A percentile compares a stretch with the other conserved stretches of the same genome.
Evolutionary conservation across 1,140 invertebrate genomes (phyloP).

Genomic region (Gryon sp.): DNA sequence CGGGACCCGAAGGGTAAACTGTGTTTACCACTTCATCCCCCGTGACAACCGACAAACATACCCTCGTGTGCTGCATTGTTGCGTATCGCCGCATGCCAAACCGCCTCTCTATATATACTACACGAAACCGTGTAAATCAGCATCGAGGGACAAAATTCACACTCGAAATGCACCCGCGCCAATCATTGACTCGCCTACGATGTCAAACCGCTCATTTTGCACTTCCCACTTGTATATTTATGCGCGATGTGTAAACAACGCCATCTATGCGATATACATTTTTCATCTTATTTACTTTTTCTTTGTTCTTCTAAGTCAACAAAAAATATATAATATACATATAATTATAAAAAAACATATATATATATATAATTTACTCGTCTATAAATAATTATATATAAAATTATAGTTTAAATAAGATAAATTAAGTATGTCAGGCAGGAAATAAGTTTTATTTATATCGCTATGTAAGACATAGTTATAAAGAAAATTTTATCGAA

Average conservation of each 20-base stretch:
- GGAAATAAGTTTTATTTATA: too few relatives aligned
- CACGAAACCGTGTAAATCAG: constrained; percentile 51
- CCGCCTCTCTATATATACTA: constrained; percentile 41
- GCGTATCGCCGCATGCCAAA: constrained; percentile 67
- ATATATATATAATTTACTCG: too few relatives aligned
- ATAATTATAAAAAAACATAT: too few relatives aligned
- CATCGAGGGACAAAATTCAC: constrained; percentile 62
- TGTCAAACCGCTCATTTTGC: constrained; percentile 23
- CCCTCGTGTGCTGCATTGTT: constrained; percentile 68
- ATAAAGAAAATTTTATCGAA: too few relatives aligned
- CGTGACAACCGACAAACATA: constrained; percentile 71
- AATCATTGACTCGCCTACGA: constrained; percentile 33
- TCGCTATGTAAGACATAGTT: too few relatives aligned
- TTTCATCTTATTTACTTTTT: too few relatives aligned
- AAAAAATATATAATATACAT: too few relatives aligned
- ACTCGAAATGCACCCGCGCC: constrained; percentile 46
- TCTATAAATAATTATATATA: too few relatives aligned
- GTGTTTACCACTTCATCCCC: constrained; percentile 71
- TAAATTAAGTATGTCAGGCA: too few relatives aligned
- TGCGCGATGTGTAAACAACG: neutral
- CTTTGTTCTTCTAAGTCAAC: too few relatives aligned
- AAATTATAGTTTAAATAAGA: too few relatives aligned
- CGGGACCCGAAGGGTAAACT: constrained; percentile 63
- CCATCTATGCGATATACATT: neutral
- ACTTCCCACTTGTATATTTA: neutral